Evolutionary conservation across 1,140 invertebrate species (phyloP).

Genomic region (Brachionus asplanchnoidis): DNA sequence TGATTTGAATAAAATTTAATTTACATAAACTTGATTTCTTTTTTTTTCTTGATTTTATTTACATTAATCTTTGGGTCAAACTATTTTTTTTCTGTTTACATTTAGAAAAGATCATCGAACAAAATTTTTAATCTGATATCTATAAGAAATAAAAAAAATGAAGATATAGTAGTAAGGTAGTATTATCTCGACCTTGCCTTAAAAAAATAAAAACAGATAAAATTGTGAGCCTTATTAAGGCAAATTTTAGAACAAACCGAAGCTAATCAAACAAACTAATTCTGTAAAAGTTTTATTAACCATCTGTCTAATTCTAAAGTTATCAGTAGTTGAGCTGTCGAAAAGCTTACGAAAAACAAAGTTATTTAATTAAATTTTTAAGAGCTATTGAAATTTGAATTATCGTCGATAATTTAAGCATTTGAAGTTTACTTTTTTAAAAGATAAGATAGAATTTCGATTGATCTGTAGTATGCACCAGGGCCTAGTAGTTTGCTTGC

Average conservation of each 20-base stretch:
- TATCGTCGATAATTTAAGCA: constrained; percentile 1
- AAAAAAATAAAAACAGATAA: background rate
- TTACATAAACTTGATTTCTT: too few relatives aligned
- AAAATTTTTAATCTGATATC: too few relatives aligned
- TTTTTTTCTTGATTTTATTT: too few relatives aligned
- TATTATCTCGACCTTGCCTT: background rate
- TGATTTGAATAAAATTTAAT: too few relatives aligned
- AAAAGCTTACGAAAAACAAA: background rate
- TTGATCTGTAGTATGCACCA: background rate
- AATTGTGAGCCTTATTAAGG: background rate
- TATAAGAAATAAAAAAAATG: background rate
- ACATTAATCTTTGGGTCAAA: too few relatives aligned
- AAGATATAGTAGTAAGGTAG: background rate
- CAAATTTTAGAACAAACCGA: background rate
- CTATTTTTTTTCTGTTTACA: too few relatives aligned
- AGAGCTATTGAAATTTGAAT: background rate
- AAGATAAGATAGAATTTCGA: constrained; percentile 2
- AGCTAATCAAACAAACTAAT: background rate
- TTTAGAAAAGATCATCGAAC: too few relatives aligned
- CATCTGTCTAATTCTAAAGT: background rate
- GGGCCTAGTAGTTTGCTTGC: background rate
- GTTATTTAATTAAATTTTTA: constrained; percentile 7
- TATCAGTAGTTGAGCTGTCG: background rate
- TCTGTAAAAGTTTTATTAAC: background rate
- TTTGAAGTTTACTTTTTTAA: background rate